Conservation (phyloP, 1,140 invertebrate species). For the Eriosoma lanigerum region DNA sequence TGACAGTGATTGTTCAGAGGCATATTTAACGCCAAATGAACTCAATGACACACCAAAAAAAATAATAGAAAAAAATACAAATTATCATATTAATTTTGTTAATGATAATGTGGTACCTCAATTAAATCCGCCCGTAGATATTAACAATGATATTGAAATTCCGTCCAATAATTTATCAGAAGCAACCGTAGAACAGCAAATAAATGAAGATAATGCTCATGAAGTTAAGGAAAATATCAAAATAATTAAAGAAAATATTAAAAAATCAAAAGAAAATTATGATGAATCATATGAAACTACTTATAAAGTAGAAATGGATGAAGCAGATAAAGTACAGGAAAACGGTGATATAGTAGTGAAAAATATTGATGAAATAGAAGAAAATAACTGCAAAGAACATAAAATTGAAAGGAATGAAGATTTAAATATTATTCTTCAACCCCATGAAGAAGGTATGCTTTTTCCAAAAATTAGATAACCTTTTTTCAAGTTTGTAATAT, state of each 20-base stretch:
- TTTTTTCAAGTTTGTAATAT: no score
- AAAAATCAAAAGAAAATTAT: neutral
- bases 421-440: neutral
- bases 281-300: neutral
- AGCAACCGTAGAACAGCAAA: constrained; percentile 42
- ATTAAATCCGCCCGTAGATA: constrained; percentile 18
- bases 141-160: constrained; percentile 16
- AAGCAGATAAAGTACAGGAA: neutral
- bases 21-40: constrained; percentile 66
- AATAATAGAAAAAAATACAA: constrained; percentile 53
- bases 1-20: constrained; percentile 65
- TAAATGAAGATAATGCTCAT: constrained; percentile 53
- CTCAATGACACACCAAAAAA: constrained; percentile 57
- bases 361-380: neutral
- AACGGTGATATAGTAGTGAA: neutral
- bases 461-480: neutral
- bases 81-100: constrained; percentile 15
- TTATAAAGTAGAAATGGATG: constrained; percentile 43
- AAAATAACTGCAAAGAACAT: neutral
- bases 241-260: constrained; percentile 34
- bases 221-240: constrained; percentile 39
- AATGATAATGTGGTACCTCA: constrained; percentile 27
- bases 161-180: constrained; percentile 44
- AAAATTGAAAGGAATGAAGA: neutral
- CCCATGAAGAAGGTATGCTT: neutral